Percentiles rank a stretch among this genome's conserved stretches.
These are phyloP conservation scores for Drosophila arawakana DNA, from an alignment of 1,140 invertebrate genomes.

Conservation along the genomic window DNA sequence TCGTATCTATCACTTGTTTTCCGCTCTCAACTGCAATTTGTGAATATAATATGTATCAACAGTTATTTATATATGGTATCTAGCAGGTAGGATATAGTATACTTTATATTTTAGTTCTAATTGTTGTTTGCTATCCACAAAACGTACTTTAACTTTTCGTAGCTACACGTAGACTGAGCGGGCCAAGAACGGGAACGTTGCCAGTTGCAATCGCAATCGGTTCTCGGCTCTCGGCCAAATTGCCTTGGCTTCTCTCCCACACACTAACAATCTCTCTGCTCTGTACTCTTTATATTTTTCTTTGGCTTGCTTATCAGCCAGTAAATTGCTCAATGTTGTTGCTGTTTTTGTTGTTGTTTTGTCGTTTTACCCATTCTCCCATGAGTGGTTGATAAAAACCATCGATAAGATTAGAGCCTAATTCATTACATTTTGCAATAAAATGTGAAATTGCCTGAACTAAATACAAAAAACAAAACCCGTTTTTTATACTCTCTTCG, in stretches of 20 bases:
- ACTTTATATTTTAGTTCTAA: slow-evolving; percentile 15
- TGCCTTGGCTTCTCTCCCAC: slow-evolving; percentile 26
- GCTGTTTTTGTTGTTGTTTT: slow-evolving; percentile 7
- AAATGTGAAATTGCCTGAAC: slow-evolving; percentile 25
- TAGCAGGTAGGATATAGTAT: slow-evolving; percentile 5
- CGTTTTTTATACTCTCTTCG: neutral
- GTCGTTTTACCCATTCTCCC: neutral
- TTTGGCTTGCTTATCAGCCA: slow-evolving; percentile 58
- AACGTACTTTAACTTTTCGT: slow-evolving; percentile 77
- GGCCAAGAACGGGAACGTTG: slow-evolving; percentile 54
- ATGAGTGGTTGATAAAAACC: slow-evolving; percentile 47
- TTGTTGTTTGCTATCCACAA: slow-evolving; percentile 7
- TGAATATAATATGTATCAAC: slow-evolving; percentile 43
- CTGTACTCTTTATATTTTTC: slow-evolving; percentile 27
- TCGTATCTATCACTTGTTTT: neutral
- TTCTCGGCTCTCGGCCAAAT: slow-evolving; percentile 53
- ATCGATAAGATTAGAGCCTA: slow-evolving; percentile 63
- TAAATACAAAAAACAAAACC: neutral
- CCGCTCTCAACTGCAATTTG: slow-evolving; percentile 30
- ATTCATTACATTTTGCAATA: slow-evolving; percentile 64
- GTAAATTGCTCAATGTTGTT: slow-evolving; percentile 48
- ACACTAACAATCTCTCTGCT: slow-evolving; percentile 4
- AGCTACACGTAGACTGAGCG: slow-evolving; percentile 69
- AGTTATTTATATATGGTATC: too few relatives aligned
- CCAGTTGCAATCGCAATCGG: slow-evolving; percentile 52